Evolutionary conservation across 2,113 vertebrate genomes (phyloP).

Genomic region (Synchiropus splendidus): DNA sequence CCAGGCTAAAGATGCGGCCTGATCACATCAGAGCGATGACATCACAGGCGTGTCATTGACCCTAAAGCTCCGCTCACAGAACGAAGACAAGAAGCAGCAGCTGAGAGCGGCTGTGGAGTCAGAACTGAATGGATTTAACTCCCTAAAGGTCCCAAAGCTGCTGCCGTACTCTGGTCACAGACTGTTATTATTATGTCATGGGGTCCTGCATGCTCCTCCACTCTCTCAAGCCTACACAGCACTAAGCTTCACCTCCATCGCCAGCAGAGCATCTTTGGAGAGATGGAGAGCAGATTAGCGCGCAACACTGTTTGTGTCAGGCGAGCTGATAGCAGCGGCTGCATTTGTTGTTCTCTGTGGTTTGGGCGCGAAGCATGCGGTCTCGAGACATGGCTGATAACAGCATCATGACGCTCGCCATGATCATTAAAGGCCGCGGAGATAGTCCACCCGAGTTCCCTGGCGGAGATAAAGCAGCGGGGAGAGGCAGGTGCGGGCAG

Average conservation of each 20-base stretch:
- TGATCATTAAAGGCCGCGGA: constrained; percentile 37
- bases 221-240: too few species aligned
- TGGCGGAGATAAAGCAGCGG: constrained; percentile 37
- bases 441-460: constrained; percentile 45
- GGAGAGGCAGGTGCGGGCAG: neutral
- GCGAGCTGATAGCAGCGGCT: constrained; percentile 33
- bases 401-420: constrained; percentile 27
- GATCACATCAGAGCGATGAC: too few species aligned
- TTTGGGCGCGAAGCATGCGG: constrained; percentile 6
- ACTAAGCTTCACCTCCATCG: too few species aligned
- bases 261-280: constrained; percentile 1
- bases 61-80: too few species aligned
- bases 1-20: too few species aligned
- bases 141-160: too few species aligned
- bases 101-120: too few species aligned
- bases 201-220: neutral
- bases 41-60: too few species aligned
- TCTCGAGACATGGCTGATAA: constrained; percentile 44
- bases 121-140: too few species aligned
- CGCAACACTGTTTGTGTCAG: constrained; percentile 10
- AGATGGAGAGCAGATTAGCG: constrained; percentile 13
- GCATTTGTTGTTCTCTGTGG: constrained; percentile 16
- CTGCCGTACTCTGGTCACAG: too few species aligned
- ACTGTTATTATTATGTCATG: too few species aligned
- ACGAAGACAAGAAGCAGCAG: too few species aligned